Percentiles rank a stretch among this genome's conserved stretches.
These are phyloP conservation scores for Scarus forsteni DNA, from an alignment of 2,797 vertebrate species.

Conservation along the genomic window DNA sequence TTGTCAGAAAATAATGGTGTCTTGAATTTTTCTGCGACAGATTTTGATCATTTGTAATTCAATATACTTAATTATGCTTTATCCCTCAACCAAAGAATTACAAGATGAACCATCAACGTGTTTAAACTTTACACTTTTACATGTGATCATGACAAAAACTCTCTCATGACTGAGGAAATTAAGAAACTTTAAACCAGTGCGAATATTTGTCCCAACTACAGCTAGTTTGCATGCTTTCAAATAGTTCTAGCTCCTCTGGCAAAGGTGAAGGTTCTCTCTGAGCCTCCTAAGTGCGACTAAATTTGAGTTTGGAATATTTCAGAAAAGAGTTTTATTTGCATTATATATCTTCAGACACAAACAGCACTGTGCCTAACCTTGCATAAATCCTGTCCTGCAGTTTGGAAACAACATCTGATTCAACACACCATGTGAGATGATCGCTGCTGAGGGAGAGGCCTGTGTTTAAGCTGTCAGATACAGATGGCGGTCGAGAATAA, in stretches of 20 bases:
- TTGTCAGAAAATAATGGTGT: not conserved
- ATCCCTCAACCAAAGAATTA: not conserved
- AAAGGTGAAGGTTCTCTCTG: too few species aligned
- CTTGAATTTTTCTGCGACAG: not conserved
- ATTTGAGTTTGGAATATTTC: conserved; percentile 2
- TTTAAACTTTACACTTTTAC: too few species aligned
- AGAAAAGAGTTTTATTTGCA: not conserved
- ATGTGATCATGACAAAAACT: too few species aligned
- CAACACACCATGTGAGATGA: conserved; percentile 9
- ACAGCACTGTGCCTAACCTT: not conserved
- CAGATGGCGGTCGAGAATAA: conserved; percentile 53
- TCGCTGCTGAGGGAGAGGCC: conserved; percentile 20
- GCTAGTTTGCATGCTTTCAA: too few species aligned
- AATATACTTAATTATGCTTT: conserved; percentile 8
- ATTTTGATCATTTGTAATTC: not conserved
- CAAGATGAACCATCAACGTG: not conserved
- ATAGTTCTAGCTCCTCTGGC: too few species aligned
- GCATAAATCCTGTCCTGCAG: conserved; percentile 1
- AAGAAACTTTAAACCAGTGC: too few species aligned
- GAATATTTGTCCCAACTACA: too few species aligned
- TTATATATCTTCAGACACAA: not conserved
- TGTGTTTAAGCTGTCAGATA: conserved; percentile 60
- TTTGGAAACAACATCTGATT: conserved; percentile 10
- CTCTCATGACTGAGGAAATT: too few species aligned
- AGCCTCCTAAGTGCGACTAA: too few species aligned